Base-by-base conservation (phyloP, 2,888 invertebrate genomes). In the Thymelicus sylvestris region DNA sequence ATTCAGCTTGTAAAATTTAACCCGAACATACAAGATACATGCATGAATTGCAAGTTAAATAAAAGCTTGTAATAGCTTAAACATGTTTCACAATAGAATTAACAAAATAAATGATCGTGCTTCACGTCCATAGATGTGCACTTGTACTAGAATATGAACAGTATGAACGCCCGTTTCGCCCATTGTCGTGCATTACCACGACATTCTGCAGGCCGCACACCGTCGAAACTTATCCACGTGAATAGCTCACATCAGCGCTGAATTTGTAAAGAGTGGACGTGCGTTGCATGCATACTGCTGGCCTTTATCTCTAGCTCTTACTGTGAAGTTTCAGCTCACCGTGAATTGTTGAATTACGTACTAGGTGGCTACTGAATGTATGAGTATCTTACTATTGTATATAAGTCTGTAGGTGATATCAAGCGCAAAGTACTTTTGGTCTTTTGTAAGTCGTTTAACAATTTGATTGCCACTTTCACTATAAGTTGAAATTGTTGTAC, bases 201-300 rank as follows among this genome's bases (percentile, higher is more conserved):
- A 80, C 84, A 85, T 86, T 87, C 88, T 86, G 85, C 78, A 84
- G 85, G 85, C 80, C 86, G 86, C 86, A 83, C 86, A 85, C 85
- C 77, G 84, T 79, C 83, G 83, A 87, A 92, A 92, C 89, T 93
- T 92, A 88, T 87, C 88, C 89, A 83, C 77, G 78, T 90, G 91
- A 91, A 91, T 90, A 87, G 87, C 82, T 87, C 90, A 86, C 87
- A 88, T 89, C 90, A 89, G 83, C 83, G 83, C 81, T 83, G 91
- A 92, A 90, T 92, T 92, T 91, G 92, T 91, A 90, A 92, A 91
- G 92, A 90, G 91, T 87, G 80, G 90, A 91, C 91, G 93, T 92
- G 92, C 85, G 85, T 80, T 81, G 91, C 88, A 90, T 92, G 87
- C 88, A 88, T 80, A 80, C 81, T 84, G 82, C 86, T 84, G 82